Evolutionary conservation across 2,797 vertebrate species (phyloP).

Genomic region (Phoebastria nigripes): DNA sequence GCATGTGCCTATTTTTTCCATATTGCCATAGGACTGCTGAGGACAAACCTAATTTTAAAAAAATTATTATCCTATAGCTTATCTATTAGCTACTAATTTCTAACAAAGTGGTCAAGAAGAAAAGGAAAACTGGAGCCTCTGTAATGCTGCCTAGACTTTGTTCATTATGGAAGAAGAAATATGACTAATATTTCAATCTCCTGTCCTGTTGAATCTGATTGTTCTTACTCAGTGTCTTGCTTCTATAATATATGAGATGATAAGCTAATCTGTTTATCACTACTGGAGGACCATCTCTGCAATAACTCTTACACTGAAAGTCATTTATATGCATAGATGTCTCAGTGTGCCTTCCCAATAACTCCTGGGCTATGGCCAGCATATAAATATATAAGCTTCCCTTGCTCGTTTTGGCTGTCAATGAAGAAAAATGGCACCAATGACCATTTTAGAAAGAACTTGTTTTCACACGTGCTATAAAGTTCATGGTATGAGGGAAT

Average conservation of each 20-base stretch:
- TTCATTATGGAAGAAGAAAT: neutral
- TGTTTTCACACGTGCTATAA: neutral
- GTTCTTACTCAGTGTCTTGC: neutral
- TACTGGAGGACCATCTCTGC: neutral
- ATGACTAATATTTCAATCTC: neutral
- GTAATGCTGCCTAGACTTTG: neutral
- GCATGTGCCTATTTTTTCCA: neutral
- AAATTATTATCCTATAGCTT: neutral
- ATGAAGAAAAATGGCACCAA: neutral
- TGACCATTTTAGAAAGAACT: neutral
- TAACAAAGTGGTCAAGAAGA: neutral
- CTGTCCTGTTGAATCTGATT: neutral
- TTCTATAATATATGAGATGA: neutral
- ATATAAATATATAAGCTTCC: neutral
- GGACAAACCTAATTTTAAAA: neutral
- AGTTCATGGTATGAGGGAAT: neutral
- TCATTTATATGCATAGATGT: neutral
- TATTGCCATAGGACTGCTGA: neutral
- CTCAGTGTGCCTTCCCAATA: neutral
- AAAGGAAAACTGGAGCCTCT: neutral
- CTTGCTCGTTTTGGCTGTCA: neutral
- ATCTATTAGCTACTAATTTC: neutral
- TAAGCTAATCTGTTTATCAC: conserved; percentile 23
- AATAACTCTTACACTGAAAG: neutral
- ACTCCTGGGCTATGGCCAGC: neutral